Evolutionary conservation across 2,888 invertebrate species (phyloP), one percentile per base, ranked within the genome.

Genomic region (Drosophila meridionalis): DNA sequence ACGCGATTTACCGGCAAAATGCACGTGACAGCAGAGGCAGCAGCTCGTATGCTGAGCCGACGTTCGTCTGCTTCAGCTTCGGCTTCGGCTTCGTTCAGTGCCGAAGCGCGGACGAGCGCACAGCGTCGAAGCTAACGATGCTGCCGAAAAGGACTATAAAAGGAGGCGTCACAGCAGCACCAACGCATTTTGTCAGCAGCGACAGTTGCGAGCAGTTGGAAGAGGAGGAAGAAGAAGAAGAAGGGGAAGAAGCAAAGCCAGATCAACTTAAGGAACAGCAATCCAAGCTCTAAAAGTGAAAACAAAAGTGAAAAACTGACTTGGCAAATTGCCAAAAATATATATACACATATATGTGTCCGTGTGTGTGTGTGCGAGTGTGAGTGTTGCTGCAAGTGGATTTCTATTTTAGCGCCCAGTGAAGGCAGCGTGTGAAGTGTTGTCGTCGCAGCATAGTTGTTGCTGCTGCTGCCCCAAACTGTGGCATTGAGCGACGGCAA

Each of bases 1-100:
- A 87, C 43, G 82, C 77, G 71, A 85, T 69, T 78, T 86, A 73
- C 87, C 87, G 87, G 87, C 90, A 88, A 83, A 88, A 77, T 73
- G 77, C 88, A 86, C 88, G 88, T 89, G 86, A 76, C 73, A 71
- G 42, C 55, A 47, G n/a, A 20, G 20, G 26, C 72, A 61, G 43
- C 58, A n/a, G 20, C 11, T 53, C 52, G 56, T 56, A 28, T 70
- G 30, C 57, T 43, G 40, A n/a, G 48, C 28, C 28, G 7, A 3
- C 2, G 30, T 4, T 36, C 60, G 59, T 38, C 12, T 57, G 30
- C 12, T 52, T 52, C 42, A 11, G 57, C 55, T 82, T 84, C 83
- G 83, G 30, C 12, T 52, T 52, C 42, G 12, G 57, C 55, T 82
- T 84, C 83, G 83, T 85, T 52, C n/a, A 87, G 69, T 58, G 73